These are phyloP conservation scores for Babylonia areolata DNA, from an alignment of 1,140 invertebrate genomes.

Conservation along the genomic window DNA sequence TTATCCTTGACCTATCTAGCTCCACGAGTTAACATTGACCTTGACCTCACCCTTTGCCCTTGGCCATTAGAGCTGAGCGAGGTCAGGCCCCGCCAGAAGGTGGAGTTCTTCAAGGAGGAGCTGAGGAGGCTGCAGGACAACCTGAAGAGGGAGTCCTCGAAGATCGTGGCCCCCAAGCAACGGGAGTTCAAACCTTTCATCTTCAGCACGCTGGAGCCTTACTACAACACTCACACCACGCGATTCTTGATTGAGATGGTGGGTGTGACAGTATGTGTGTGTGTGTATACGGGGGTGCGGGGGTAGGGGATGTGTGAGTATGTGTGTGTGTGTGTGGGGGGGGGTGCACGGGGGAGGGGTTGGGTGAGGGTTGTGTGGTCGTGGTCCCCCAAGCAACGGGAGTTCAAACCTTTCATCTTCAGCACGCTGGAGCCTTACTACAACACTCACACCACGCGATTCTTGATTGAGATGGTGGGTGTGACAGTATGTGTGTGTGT, in stretches of 20 bases:
- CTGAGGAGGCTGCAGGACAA: slow-evolving; percentile 51
- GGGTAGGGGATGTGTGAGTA: background rate
- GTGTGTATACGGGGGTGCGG: background rate
- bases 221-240: slow-evolving; percentile 62
- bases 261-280: slow-evolving; percentile 35
- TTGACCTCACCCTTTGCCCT: slow-evolving; percentile 32
- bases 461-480: no score
- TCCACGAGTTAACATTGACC: background rate
- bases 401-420: no score
- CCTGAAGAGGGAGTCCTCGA: slow-evolving; percentile 53
- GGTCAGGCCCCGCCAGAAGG: slow-evolving; percentile 45
- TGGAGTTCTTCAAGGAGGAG: slow-evolving; percentile 59
- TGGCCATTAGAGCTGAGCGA: background rate
- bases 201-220: slow-evolving; percentile 65
- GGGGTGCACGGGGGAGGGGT: no score
- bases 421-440: no score
- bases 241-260: slow-evolving; percentile 61
- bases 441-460: no score
- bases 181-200: slow-evolving; percentile 57
- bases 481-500: no score
- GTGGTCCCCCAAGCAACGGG: no score
- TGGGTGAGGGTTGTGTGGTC: no score
- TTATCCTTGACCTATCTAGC: background rate
- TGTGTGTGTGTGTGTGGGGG: no score
- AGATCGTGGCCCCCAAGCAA: slow-evolving; percentile 56